Evolutionary conservation across 2,113 vertebrate genomes (phyloP).

Genomic region (Equus przewalskii): DNA sequence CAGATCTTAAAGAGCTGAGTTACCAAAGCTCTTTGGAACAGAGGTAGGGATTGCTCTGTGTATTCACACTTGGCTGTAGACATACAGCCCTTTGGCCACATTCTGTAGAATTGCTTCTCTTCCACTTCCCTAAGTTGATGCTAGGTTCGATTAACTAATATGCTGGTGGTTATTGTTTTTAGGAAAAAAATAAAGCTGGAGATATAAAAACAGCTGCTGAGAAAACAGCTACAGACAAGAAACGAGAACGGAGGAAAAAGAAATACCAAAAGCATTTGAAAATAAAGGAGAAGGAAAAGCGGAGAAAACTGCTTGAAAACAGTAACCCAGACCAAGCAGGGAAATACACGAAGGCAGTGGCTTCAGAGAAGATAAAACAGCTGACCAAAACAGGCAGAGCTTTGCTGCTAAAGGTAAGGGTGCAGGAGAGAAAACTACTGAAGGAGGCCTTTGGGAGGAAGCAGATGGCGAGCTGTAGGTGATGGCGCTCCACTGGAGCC

Average conservation of each 20-base stretch:
- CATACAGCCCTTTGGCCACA: rapidly evolving
- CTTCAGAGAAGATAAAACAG: conserved; percentile 90
- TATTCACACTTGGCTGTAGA: rapidly evolving
- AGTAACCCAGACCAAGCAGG: conserved; percentile 80
- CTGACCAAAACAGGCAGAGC: conserved; percentile 93
- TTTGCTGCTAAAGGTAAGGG: conserved; percentile 92
- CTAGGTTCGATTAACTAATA: background rate
- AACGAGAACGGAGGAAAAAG: conserved; percentile 94
- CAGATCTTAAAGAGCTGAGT: background rate
- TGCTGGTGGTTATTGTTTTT: background rate
- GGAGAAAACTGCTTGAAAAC: conserved; percentile 91
- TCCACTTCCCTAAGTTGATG: background rate
- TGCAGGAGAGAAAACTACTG: background rate
- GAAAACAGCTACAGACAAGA: conserved; percentile 96
- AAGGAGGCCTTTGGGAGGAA: background rate
- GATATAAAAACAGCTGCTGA: conserved; percentile 93
- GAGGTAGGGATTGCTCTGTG: background rate
- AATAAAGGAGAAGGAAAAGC: conserved; percentile 91
- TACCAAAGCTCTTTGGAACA: background rate
- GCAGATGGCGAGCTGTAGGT: background rate
- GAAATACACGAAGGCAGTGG: conserved; percentile 89
- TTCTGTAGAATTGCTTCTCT: rapidly evolving
- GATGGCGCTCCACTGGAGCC: rapidly evolving
- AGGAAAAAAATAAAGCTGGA: conserved; percentile 97
- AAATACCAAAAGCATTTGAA: conserved; percentile 92